Evolutionary conservation across 2,113 vertebrate genomes (phyloP).

Genomic region (Choloepus hoffmanni): DNA sequence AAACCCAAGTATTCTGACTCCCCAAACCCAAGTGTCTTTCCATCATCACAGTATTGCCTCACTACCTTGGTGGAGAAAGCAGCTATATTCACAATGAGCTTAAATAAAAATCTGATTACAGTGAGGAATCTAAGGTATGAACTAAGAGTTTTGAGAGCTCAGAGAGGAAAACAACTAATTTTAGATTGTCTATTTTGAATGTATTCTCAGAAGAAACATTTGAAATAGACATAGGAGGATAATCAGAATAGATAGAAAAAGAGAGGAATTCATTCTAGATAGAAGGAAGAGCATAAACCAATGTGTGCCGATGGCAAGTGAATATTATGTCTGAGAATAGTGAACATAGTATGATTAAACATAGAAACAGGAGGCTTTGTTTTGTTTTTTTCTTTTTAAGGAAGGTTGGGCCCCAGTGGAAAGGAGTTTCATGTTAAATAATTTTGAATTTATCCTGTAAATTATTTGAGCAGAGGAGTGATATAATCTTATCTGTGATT

Average conservation of each 20-base stretch:
- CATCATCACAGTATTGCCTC: background rate
- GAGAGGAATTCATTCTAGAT: background rate
- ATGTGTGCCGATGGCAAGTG: too few relatives aligned
- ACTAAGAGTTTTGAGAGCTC: background rate
- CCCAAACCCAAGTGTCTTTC: background rate
- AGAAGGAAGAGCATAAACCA: background rate
- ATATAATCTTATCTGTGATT: background rate
- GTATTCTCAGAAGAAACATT: conserved; percentile 7
- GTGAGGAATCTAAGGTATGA: background rate
- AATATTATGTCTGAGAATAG: too few relatives aligned
- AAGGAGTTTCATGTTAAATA: conserved; percentile 13
- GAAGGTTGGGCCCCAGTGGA: background rate
- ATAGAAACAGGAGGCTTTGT: too few relatives aligned
- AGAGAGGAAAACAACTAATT: conserved; percentile 22
- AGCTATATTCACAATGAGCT: background rate
- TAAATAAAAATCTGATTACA: background rate
- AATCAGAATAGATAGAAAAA: background rate
- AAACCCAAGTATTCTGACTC: background rate
- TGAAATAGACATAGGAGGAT: background rate
- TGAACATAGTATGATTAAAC: too few relatives aligned
- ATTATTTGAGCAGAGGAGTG: background rate
- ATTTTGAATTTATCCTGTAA: background rate
- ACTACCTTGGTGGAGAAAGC: background rate
- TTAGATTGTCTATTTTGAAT: background rate
- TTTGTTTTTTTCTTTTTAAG: background rate